These are phyloP conservation scores for Rhombomys opimus DNA, from an alignment of 2,113 vertebrate genomes.

Conservation along the genomic window DNA sequence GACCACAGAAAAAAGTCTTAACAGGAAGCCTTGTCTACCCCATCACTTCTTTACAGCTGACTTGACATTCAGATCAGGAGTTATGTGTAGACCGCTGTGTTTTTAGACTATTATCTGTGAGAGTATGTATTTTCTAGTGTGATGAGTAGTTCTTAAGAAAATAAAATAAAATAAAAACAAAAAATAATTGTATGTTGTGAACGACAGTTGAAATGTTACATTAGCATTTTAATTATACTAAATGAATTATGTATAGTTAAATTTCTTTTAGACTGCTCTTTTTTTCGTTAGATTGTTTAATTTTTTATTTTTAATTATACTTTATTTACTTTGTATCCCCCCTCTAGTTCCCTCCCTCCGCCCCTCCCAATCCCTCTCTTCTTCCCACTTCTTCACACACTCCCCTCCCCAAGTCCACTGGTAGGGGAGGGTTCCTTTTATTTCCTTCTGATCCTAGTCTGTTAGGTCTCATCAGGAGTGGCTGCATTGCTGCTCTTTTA, in stretches of 20 bases:
- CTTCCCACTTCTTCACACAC: no score
- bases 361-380: no score
- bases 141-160: constrained; percentile 51
- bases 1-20: neutral
- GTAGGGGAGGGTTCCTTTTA: no score
- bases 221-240: constrained; percentile 61
- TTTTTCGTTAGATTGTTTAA: neutral
- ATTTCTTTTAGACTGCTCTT: constrained; percentile 45
- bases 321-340: no score
- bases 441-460: no score
- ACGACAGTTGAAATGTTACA: constrained; percentile 51
- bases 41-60: neutral
- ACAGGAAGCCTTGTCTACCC: neutral
- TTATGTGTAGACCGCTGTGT: neutral
- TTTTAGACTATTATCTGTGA: constrained; percentile 35
- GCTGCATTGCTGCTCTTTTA: neutral
- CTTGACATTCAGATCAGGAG: constrained; percentile 20
- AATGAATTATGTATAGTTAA: constrained; percentile 42
- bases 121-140: constrained; percentile 36
- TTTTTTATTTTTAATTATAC: no score
- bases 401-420: no score
- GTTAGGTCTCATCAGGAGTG: no score
- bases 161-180: neutral
- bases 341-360: no score
- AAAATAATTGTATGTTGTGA: constrained; percentile 18